A percentile compares a stretch with the other conserved stretches of the same genome.
Evolutionary conservation across 2,113 vertebrate genomes (phyloP).

Genomic region (human (Homo sapiens)): GRCh38 chr1:2284501-2285000

Average conservation of each 20-base stretch:
- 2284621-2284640: neutral
- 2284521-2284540: neutral
- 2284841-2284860: no score
- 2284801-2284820: neutral
- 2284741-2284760: no score
- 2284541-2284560: no score
- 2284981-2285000: neutral
- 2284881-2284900: neutral
- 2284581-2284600: neutral
- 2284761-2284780: neutral
- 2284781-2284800: neutral
- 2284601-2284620: no score
- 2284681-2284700: neutral
- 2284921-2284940: neutral
- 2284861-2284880: no score
- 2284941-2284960: neutral
- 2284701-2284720: neutral
- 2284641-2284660: no score
- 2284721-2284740: no score
- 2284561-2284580: neutral
- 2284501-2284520: neutral
- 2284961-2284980: neutral
- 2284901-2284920: rapidly evolving
- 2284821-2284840: neutral
- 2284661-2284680: neutral